phyloP scores from a whole-genome alignment of 2,797 vertebrate species.

The Pangasius sanitwongsei region DNA sequence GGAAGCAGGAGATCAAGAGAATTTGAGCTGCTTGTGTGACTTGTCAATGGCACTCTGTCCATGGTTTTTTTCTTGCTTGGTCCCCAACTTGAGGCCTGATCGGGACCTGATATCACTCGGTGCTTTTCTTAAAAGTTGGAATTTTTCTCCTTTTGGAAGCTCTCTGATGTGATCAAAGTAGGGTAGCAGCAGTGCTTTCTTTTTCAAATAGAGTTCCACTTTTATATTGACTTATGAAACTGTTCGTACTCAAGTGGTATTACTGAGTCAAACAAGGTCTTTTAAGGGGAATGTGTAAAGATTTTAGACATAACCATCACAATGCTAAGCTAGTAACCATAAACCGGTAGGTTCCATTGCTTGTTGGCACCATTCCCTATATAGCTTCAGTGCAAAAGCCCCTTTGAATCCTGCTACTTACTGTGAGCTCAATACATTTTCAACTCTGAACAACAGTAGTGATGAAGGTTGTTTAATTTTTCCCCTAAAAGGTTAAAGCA shows the following conservation, averaged over 20 bases:
- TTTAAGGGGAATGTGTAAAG: no score
- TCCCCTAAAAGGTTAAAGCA: neutral
- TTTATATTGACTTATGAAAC: neutral
- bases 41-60: no score
- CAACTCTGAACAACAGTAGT: no score
- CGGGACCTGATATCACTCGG: neutral
- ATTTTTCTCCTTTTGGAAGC: neutral
- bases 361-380: no score
- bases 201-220: neutral
- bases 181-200: neutral
- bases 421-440: neutral
- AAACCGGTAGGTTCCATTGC: neutral
- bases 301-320: neutral
- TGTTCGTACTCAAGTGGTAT: neutral
- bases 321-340: neutral
- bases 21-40: no score
- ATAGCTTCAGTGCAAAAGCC: neutral
- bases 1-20: neutral
- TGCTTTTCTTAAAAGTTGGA: neutral
- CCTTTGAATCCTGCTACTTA: neutral
- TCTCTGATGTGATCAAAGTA: neutral
- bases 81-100: neutral
- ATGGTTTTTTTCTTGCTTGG: no score
- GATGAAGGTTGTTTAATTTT: neutral
- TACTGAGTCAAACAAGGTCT: neutral